Evolutionary conservation across 2,113 vertebrate species (phyloP), one percentile per base, ranked within the genome.

Genomic region (Sialia sialis): DNA sequence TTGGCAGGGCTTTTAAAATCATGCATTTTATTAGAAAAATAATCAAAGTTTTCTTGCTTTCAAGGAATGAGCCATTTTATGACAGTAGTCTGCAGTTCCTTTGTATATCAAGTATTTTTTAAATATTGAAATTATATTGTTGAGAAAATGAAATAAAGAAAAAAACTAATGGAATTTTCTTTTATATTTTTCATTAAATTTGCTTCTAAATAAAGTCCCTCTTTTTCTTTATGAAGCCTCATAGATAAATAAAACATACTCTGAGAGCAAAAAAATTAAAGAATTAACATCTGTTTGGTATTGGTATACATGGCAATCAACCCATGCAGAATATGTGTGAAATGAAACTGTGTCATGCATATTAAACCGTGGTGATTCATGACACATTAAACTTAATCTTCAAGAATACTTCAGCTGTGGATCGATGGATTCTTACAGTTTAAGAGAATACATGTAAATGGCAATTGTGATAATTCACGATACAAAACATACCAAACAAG

Each of bases 201-300:
- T 64, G 1, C 21, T 79, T 74, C 25, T 43, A 51, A 82, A 73
- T 76, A 43, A 55, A 18, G 27, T 93, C 16, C 22, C 49, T 76
- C 9, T 32, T 72, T 60, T 73, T 62, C 41, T 62, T 73, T 80
- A 36, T 25, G 58, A 80, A 55, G 25, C 20, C 39, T 88, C 10
- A n/a, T 79, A 70, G 59, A 52, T 94, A 94, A 92, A 95, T 90
- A 93, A 80, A 87, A 82, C 55, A 70, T 93, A 62, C 67, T 70
- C 83, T 58, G 73, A 43, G 69, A 86, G 26, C 43, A 89, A 89
- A 72, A 67, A 72, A 91, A 83, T 84, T 79, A 87, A 89, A 68
- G 46, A 66, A 86, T 93, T 94, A 90, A 51, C 79, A 39, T 93
- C 59, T 66, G 34, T 90, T 96, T 93, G 90, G 58, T 95, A 78